Evolutionary conservation across 2,888 invertebrate species (phyloP).

Genomic region (Morinoia aosen): DNA sequence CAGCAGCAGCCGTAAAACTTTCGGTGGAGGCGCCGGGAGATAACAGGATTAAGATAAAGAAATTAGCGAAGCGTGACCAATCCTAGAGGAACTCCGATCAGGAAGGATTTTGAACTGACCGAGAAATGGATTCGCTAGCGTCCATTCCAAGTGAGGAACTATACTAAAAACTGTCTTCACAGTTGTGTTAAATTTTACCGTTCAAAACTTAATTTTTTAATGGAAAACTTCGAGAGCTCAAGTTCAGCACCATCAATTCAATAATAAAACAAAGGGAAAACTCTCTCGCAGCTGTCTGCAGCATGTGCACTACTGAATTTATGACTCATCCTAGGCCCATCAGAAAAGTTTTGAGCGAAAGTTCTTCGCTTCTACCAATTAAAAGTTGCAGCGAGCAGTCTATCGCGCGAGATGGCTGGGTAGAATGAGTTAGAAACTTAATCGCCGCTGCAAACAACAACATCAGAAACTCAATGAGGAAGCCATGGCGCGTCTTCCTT

Average conservation of each 20-base stretch:
- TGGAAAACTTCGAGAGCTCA: background rate
- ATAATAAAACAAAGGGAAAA: background rate
- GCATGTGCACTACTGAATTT: slow-evolving; percentile 17
- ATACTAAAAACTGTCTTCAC: background rate
- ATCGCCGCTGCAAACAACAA: slow-evolving; percentile 6
- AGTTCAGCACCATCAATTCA: background rate
- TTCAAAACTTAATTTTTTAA: background rate
- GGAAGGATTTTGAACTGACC: background rate
- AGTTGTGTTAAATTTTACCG: background rate
- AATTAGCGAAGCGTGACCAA: slow-evolving; percentile 7
- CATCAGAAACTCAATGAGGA: background rate
- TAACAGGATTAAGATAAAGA: background rate
- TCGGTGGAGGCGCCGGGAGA: background rate
- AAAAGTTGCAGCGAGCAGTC: slow-evolving; percentile 37
- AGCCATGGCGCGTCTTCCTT: background rate
- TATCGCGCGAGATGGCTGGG: background rate
- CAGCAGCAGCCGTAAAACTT: background rate
- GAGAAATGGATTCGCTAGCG: background rate
- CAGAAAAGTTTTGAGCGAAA: slow-evolving; percentile 23
- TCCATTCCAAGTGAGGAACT: background rate
- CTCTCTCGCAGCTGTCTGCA: background rate
- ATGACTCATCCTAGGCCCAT: slow-evolving; percentile 18
- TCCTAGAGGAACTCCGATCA: background rate
- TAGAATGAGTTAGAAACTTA: slow-evolving; percentile 24
- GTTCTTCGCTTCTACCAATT: slow-evolving; percentile 34